Evolutionary conservation across 2,113 vertebrate species (phyloP).

Genomic region (Accipiter cooperii): DNA sequence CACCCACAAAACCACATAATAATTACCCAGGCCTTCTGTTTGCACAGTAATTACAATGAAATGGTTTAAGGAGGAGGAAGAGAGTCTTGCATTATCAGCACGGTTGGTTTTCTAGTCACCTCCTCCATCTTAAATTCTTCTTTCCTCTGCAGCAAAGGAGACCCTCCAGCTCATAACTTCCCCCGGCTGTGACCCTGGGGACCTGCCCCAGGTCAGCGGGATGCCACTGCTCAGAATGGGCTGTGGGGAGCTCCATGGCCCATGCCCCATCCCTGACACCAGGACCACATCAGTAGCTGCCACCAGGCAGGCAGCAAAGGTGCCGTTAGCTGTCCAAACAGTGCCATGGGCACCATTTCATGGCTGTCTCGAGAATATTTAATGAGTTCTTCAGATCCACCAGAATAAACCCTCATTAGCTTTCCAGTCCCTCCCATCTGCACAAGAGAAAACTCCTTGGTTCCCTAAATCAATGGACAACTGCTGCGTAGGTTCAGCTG

Average conservation of each 20-base stretch:
- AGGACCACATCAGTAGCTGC: not conserved
- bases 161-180: fast-evolving
- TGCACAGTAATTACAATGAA: not conserved
- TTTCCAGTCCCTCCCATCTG: not conserved
- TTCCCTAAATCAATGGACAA: not conserved
- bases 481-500: not conserved
- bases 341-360: fast-evolving
- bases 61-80: not conserved
- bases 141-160: not conserved
- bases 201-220: not conserved
- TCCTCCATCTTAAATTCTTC: not conserved
- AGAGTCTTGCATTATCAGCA: not conserved
- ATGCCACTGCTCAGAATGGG: fast-evolving
- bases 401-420: not conserved
- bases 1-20: not conserved
- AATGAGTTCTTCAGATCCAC: not conserved
- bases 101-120: not conserved
- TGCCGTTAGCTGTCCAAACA: not conserved
- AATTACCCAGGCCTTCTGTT: conserved; percentile 1
- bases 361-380: not conserved
- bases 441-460: not conserved
- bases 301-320: not conserved
- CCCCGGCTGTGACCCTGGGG: not conserved
- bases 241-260: not conserved
- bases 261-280: fast-evolving